phyloP scores from a whole-genome alignment of 2,797 vertebrate genomes.

The Crocodylus rhombifer region DNA sequence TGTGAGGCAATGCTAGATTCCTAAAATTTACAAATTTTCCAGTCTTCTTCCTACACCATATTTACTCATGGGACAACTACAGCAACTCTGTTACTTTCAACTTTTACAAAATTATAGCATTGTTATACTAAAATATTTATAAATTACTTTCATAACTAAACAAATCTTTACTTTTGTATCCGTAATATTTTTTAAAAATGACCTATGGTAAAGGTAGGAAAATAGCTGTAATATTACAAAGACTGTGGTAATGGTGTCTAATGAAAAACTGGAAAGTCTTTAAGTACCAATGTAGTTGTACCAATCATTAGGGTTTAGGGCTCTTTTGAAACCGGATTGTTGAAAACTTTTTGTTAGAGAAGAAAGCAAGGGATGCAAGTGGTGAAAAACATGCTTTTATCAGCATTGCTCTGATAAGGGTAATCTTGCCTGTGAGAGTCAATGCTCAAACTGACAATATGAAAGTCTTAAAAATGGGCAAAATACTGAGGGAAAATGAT shows the following conservation, averaged over 20 bases:
- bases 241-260: neutral
- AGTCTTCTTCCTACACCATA: neutral
- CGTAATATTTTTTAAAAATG: neutral
- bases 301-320: neutral
- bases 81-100: neutral
- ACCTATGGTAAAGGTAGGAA: neutral
- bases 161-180: neutral
- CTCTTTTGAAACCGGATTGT: neutral
- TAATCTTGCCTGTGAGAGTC: neutral
- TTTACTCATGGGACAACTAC: neutral
- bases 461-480: conserved; percentile 15
- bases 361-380: neutral
- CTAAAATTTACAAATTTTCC: neutral
- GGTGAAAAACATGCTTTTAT: neutral
- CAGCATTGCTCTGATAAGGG: neutral
- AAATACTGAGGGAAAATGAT: conserved; percentile 23
- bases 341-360: neutral
- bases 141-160: neutral
- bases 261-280: neutral
- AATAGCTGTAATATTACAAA: neutral
- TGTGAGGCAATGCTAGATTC: neutral
- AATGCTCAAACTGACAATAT: neutral
- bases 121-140: neutral
- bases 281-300: neutral
- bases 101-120: neutral